Conservation (phyloP, 2,888 invertebrate genomes). For the Tachina grossa region DNA sequence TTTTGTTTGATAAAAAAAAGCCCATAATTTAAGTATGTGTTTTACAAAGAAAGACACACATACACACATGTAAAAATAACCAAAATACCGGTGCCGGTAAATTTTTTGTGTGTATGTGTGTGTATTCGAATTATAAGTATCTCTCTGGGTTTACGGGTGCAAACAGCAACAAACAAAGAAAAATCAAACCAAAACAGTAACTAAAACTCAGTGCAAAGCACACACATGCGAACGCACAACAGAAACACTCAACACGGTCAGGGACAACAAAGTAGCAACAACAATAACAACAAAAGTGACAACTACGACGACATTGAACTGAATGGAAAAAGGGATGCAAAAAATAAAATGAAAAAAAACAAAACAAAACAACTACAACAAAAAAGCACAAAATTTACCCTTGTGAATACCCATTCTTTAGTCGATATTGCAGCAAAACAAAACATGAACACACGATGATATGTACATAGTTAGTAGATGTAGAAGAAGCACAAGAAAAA, state of each 20-base stretch:
- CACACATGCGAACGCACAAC: conserved; percentile 57
- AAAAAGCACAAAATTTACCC: conserved; percentile 67
- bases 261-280: conserved; percentile 57
- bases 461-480: conserved; percentile 79
- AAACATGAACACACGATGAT: conserved; percentile 74
- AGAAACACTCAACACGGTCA: conserved; percentile 62
- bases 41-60: conserved; percentile 72
- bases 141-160: conserved; percentile 38
- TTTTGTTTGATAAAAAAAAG: conserved; percentile 74
- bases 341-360: conserved; percentile 47
- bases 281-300: conserved; percentile 14
- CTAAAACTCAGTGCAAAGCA: conserved; percentile 65
- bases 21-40: conserved; percentile 55
- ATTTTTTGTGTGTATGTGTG: not conserved
- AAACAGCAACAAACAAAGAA: conserved; percentile 68
- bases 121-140: conserved; percentile 11
- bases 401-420: conserved; percentile 52
- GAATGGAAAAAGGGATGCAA: conserved; percentile 66
- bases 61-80: conserved; percentile 11
- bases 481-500: conserved; percentile 71
- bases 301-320: conserved; percentile 59
- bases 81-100: conserved; percentile 61
- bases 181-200: conserved; percentile 75
- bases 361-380: no score
- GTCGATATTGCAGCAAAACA: conserved; percentile 62